Conservation (phyloP, 2,797 vertebrate species). For the Cyclura pinguis region DNA sequence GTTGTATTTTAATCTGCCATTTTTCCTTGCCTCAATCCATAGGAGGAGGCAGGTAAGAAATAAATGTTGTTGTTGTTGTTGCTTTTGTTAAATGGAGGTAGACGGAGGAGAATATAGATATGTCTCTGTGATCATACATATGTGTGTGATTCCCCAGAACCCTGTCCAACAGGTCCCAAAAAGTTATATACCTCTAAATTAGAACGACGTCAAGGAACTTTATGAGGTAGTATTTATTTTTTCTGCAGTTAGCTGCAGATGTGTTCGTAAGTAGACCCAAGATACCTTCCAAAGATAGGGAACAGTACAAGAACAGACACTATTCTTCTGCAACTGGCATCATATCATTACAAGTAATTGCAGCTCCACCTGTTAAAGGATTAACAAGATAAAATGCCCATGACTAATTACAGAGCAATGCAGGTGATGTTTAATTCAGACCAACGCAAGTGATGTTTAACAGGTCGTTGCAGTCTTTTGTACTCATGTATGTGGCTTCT, state of each 20-base stretch:
- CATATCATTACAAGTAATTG: conserved; percentile 42
- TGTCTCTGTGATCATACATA: not conserved
- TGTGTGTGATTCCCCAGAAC: not conserved
- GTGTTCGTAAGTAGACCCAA: not conserved
- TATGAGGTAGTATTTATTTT: not conserved
- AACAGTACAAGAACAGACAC: conserved; percentile 37
- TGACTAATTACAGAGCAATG: conserved; percentile 32
- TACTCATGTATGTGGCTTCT: not conserved
- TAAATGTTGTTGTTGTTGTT: no score
- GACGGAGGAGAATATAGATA: not conserved
- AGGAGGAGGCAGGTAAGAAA: no score
- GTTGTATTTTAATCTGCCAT: no score
- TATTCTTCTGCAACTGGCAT: conserved; percentile 46
- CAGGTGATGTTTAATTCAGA: not conserved
- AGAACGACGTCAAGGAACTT: not conserved
- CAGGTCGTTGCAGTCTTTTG: not conserved
- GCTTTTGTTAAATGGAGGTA: no score
- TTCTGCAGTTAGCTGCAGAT: not conserved
- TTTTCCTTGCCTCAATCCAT: no score
- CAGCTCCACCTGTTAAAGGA: conserved; percentile 12
- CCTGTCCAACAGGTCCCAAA: not conserved
- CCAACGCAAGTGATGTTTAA: conserved; percentile 17
- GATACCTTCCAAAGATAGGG: not conserved
- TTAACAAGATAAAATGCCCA: conserved; percentile 28
- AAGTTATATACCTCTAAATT: not conserved